Evolutionary conservation across 1,140 invertebrate species (phyloP).

Genomic region (Tetranychus urticae): DNA sequence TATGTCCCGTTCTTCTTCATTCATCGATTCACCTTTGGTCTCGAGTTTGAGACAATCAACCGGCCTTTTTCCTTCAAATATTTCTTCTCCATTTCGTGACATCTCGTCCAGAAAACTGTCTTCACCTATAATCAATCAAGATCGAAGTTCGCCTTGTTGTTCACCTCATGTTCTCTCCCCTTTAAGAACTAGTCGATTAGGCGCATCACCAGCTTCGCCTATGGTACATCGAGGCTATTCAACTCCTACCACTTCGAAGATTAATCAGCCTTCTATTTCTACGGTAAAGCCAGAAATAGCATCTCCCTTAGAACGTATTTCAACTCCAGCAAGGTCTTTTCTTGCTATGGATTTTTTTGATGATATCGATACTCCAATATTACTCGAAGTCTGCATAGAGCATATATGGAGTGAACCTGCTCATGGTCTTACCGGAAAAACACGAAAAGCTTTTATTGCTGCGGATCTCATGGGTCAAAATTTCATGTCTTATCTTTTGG

Average conservation of each 20-base stretch:
- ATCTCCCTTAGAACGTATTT: conserved; percentile 4
- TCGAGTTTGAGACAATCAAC: not conserved
- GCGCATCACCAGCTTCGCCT: not conserved
- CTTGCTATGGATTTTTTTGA: conserved; percentile 6
- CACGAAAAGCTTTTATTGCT: conserved; percentile 51
- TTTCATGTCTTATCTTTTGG: conserved; percentile 48
- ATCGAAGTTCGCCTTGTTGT: not conserved
- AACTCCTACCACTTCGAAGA: conserved; percentile 5
- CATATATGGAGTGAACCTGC: conserved; percentile 55
- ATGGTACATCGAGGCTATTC: conserved; percentile 15
- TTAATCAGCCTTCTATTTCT: not conserved
- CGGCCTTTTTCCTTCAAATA: not conserved
- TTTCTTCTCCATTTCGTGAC: not conserved
- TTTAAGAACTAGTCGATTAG: conserved; percentile 1
- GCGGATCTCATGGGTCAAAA: conserved; percentile 55
- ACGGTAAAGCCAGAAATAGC: conserved; percentile 3
- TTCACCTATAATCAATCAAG: conserved; percentile 12
- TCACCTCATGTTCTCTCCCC: conserved; percentile 2
- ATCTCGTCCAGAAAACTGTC: not conserved
- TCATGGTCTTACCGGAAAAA: conserved; percentile 22
- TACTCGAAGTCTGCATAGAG: conserved; percentile 60
- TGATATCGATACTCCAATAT: conserved; percentile 37
- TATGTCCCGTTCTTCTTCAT: not conserved
- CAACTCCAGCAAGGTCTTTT: not conserved
- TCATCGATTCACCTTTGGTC: not conserved